These are phyloP conservation scores for Pogonomyrmex californicus DNA, from an alignment of 1,140 invertebrate genomes.

Conservation along the genomic window DNA sequence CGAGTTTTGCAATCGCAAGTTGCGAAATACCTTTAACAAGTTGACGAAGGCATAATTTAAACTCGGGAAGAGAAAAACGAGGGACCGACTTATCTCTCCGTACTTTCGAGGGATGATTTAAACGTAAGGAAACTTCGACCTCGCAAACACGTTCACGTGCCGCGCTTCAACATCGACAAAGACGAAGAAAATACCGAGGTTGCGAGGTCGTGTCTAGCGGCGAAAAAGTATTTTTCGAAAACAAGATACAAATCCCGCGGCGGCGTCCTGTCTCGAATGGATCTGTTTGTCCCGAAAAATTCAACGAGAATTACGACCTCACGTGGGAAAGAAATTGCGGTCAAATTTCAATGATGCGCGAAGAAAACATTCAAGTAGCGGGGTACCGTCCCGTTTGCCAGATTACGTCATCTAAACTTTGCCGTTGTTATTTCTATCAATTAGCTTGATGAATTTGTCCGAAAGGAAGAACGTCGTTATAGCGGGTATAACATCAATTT, in stretches of 20 bases:
- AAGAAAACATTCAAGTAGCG: not conserved
- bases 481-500: not conserved
- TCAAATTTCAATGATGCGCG: not conserved
- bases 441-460: not conserved
- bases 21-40: conserved; percentile 33
- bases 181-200: conserved; percentile 1
- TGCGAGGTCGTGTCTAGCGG: not conserved
- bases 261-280: conserved; percentile 3
- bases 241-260: conserved; percentile 51
- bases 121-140: not conserved
- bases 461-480: too few relatives aligned
- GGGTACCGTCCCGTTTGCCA: not conserved
- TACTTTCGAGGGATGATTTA: conserved; percentile 14
- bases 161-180: not conserved
- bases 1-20: conserved; percentile 33
- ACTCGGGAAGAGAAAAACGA: not conserved
- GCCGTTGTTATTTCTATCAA: not conserved
- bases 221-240: conserved; percentile 33
- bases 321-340: not conserved
- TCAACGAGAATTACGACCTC: conserved; percentile 38
- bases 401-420: conserved; percentile 14
- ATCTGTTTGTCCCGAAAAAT: conserved; percentile 56
- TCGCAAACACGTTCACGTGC: conserved; percentile 15
- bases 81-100: conserved; percentile 18
- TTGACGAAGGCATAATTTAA: conserved; percentile 26